phyloP scores from a whole-genome alignment of 2,113 vertebrate species.

The Gnathonemus longibarbis region DNA sequence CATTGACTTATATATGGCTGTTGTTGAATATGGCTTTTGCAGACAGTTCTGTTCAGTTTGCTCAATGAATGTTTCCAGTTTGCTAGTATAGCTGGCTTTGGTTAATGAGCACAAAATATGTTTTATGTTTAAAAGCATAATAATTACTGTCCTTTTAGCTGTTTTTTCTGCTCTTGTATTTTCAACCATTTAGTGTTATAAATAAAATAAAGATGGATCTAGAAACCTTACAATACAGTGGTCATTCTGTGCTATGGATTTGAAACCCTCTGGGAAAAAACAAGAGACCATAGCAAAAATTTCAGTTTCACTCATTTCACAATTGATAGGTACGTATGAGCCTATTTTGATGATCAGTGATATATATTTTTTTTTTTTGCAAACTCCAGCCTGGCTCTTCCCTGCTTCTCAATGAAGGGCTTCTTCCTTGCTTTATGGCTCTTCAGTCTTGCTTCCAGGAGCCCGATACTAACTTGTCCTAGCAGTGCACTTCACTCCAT shows the following conservation, averaged over 20 bases:
- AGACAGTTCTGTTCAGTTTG: neutral
- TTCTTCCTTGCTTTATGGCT: too few relatives aligned
- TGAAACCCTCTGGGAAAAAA: neutral
- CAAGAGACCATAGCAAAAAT: too few relatives aligned
- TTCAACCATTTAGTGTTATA: neutral
- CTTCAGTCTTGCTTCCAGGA: too few relatives aligned
- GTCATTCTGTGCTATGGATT: neutral
- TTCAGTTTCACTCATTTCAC: too few relatives aligned
- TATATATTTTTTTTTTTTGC: too few relatives aligned
- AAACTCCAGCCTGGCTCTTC: too few relatives aligned
- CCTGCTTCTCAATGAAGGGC: too few relatives aligned
- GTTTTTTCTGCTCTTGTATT: neutral
- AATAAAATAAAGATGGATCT: slow-evolving; percentile 19
- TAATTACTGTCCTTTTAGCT: neutral
- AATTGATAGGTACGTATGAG: too few relatives aligned
- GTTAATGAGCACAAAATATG: neutral
- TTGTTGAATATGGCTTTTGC: slow-evolving; percentile 5
- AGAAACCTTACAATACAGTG: neutral
- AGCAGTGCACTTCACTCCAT: too few relatives aligned
- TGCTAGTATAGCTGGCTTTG: neutral
- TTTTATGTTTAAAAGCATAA: neutral
- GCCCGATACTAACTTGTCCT: too few relatives aligned
- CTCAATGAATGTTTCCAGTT: slow-evolving; percentile 8
- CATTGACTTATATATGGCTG: neutral
- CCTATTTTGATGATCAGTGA: too few relatives aligned